Conservation (phyloP, 2,888 invertebrate species). For the Alitta virens region DNA sequence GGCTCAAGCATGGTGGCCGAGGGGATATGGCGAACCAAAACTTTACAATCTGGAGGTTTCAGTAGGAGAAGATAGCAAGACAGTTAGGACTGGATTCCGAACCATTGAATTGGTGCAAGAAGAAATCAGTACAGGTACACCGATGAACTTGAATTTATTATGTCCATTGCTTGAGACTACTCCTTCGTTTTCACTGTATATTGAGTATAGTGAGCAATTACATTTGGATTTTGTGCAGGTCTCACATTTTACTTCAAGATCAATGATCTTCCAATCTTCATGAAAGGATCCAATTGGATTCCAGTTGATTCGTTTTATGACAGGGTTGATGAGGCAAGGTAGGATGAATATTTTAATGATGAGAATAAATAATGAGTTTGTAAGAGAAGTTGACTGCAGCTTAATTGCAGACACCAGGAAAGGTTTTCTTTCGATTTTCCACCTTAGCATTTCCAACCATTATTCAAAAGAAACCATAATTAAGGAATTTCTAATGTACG, state of each 20-base stretch:
- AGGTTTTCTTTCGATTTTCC: no score
- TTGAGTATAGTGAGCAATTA: no score
- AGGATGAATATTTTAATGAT: neutral
- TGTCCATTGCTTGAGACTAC: no score
- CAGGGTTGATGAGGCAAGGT: conserved; percentile 58
- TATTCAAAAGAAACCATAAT: no score
- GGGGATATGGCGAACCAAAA: conserved; percentile 69
- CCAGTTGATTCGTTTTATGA: conserved; percentile 83
- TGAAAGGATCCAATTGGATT: conserved; percentile 93
- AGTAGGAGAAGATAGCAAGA: conserved; percentile 54
- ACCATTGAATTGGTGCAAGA: conserved; percentile 79
- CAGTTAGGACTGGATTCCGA: conserved; percentile 76
- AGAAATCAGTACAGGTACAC: conserved; percentile 31
- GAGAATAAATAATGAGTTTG: neutral
- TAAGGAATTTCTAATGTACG: no score
- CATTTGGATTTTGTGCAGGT: no score
- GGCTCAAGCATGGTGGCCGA: conserved; percentile 87
- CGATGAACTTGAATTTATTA: no score
- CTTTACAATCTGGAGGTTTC: conserved; percentile 63
- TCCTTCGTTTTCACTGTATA: no score
- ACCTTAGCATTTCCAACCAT: no score
- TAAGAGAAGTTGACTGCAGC: neutral
- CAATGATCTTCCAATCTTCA: conserved; percentile 81
- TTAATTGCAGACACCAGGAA: neutral
- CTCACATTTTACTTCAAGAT: conserved; percentile 79